Base-by-base conservation (phyloP, 2,113 vertebrate species). In the Pheucticus melanocephalus region DNA sequence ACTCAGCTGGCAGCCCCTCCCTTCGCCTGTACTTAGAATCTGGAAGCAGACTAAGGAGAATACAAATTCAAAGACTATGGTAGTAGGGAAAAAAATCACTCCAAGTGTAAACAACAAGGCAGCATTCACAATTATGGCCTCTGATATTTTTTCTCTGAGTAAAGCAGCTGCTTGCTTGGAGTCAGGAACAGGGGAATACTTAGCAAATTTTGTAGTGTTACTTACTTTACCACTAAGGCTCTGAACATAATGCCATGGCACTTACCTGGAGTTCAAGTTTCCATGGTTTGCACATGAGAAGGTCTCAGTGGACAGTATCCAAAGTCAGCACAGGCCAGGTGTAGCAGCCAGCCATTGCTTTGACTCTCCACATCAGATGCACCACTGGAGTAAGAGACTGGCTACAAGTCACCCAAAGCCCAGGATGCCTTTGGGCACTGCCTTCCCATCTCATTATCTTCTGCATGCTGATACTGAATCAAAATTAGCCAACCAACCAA, bases 271-370 rank as follows among this genome's bases (percentile, higher is more conserved):
- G 56, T 15, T 57, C 44, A 51, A 6, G 53, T 40, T 47, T 47
- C n/a, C 44, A 18, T 39, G 35, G 40, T 33, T 60, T 65, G 57
- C 47, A 33, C 31, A 9, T 6, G 35, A 40, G 15, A 31, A 54
- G 23, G 31, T 33, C 0, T 0, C 12, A 53, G 39, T 27, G 60
- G 31, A 31, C 30, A 13, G 45, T 6, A 25, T 4, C 5, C 27
- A 35, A 64, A 71, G 57, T 77, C 30, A 57, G 48, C 24, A 47
- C 24, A 54, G 45, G 5, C 21, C 66, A 60, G 28, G 13, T 4
- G 25, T 5, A 40, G 37, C 21, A 84, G 69, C 33, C 21, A 84
- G 69, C 33, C 42, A 6, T 6, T 23, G 51, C 37, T 51, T 30
- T 35, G 40, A 6, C 16, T 45, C 11, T 16, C 10, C 40, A 45